These are phyloP conservation scores for Trisateles emortualis DNA, from an alignment of 2,888 invertebrate genomes.

Conservation along the genomic window DNA sequence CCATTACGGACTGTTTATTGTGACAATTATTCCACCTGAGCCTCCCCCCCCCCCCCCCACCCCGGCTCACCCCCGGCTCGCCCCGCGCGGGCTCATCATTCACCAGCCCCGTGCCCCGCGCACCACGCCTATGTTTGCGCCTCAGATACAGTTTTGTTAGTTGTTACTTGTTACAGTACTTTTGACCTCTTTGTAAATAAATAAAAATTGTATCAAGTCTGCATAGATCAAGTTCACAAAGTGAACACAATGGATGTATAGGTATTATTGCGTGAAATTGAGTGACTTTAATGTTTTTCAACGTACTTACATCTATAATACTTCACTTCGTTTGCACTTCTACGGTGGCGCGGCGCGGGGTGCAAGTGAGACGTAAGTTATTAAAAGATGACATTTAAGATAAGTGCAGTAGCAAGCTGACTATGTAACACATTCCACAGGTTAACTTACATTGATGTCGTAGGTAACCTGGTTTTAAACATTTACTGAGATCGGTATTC, in stretches of 20 bases:
- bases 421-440: not conserved
- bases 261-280: no score
- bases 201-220: no score
- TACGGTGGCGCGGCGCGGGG: not conserved
- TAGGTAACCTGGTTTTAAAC: no score
- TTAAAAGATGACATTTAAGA: not conserved
- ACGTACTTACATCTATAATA: no score
- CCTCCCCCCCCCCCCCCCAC: slow-evolving; percentile 31
- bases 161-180: not conserved
- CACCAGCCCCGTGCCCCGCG: slow-evolving; percentile 18
- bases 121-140: slow-evolving; percentile 32
- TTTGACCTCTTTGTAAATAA: not conserved
- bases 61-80: slow-evolving; percentile 22
- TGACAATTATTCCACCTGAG: slow-evolving; percentile 73
- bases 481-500: no score
- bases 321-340: no score
- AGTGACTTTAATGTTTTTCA: no score
- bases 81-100: slow-evolving; percentile 30
- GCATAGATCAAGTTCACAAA: no score
- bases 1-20: slow-evolving; percentile 82
- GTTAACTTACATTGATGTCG: no score
- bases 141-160: slow-evolving; percentile 11
- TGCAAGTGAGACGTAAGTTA: not conserved
- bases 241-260: no score
- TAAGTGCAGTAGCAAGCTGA: not conserved